phyloP scores from a whole-genome alignment of 2,888 invertebrate genomes.

The Nysson spinosus region DNA sequence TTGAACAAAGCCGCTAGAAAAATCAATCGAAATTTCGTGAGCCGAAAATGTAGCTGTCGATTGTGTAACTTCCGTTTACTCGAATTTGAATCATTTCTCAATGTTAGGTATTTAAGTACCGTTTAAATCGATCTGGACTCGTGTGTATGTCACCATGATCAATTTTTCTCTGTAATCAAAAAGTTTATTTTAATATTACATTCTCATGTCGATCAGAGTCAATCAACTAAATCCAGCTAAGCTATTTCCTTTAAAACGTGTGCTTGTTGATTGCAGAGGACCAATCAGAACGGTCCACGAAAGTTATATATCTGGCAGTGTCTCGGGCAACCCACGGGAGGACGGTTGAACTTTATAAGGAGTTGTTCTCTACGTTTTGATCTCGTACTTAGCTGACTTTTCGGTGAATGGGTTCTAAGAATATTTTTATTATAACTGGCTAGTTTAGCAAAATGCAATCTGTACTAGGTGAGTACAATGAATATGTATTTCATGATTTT shows the following conservation, averaged over 20 bases:
- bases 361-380: conserved; percentile 26
- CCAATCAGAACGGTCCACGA: conserved; percentile 74
- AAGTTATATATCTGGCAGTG: conserved; percentile 40
- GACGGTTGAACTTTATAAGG: conserved; percentile 43
- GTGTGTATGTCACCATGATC: too few species aligned
- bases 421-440: conserved; percentile 1
- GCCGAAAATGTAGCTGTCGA: background rate
- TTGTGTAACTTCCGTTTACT: background rate
- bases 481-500: background rate
- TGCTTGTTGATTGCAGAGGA: conserved; percentile 58
- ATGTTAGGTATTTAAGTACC: background rate
- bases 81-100: background rate
- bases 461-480: conserved; percentile 52
- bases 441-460: conserved; percentile 47
- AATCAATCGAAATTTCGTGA: background rate
- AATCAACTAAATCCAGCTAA: background rate
- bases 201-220: background rate
- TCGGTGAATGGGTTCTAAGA: conserved; percentile 21
- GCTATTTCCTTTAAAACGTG: conserved; percentile 26
- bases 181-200: too few species aligned
- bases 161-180: too few species aligned
- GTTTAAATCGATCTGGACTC: too few species aligned
- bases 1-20: too few species aligned
- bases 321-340: conserved; percentile 14
- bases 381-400: conserved; percentile 7